Evolutionary conservation across 2,888 invertebrate species (phyloP), one percentile per base, ranked within the genome.

Genomic region (Folsomia candida): DNA sequence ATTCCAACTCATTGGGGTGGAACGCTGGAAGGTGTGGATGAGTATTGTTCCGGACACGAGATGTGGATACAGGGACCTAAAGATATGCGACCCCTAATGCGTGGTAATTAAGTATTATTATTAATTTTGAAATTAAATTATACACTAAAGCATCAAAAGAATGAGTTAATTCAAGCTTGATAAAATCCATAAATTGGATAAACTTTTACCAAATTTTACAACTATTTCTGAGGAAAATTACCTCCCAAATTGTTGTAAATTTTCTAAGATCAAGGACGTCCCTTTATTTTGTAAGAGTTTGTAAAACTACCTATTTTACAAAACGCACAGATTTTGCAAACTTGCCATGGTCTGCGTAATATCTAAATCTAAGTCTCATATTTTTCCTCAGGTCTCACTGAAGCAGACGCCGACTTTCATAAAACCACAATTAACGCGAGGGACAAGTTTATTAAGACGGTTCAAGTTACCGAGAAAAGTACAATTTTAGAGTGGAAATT

Each of bases 1-100:
- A 62, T 75, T 20, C 75, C 75, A 2, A 24, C 24, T 9, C 27
- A 54, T 60, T 60, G 60, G 60, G 60, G 60, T 11, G 60, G 60
- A 60, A 60, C 60, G 11, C n/a, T 60, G 28, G 60, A 22, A 6
- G 60, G 60, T 6, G 25, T 27, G 6, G 60, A 60, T 25, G 60
- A 60, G n/a, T 60, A 26, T 24, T 60, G 60, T 25, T 24, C 24
- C n/a, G 26, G 28, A 24, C 4, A 27, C n/a, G 60, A 60, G 18
- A 60, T 60, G 6, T 60, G 60, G 60, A 9, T 60, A 6, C 26
- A 60, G 24, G 60, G 60, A 6, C 60, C 60, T n/a, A 54, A 54
- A n/a, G 54, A 54, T 54, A 18, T 54, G 54, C 6, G 54, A 22
- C 11, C 54, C 6, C 20, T 54, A 22, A 27, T 60, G 28, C 60